Percentiles rank a stretch among this genome's conserved stretches.
Evolutionary conservation across 2,113 vertebrate species (phyloP).

Genomic region (Todiramphus chloris): DNA sequence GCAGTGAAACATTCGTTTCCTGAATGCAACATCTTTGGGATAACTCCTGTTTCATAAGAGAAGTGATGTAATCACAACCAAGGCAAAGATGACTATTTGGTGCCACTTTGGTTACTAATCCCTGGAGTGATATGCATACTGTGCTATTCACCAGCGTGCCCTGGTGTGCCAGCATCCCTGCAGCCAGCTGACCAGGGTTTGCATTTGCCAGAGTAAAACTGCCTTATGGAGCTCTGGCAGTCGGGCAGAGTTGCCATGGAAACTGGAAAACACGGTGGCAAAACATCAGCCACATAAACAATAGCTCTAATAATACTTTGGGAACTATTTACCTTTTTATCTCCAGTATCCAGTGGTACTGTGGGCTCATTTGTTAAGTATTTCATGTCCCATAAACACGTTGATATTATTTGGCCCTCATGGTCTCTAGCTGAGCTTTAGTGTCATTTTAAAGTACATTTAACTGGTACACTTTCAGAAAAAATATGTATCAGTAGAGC

Average conservation of each 20-base stretch:
- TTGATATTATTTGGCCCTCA: neutral
- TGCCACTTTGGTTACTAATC: neutral
- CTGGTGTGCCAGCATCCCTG: neutral
- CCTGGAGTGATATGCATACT: neutral
- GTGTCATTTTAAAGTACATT: neutral
- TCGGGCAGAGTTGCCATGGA: neutral
- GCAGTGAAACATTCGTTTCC: neutral
- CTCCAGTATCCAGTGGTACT: neutral
- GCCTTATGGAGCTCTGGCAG: neutral
- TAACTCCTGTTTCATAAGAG: neutral
- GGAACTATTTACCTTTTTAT: neutral
- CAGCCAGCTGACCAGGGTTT: neutral
- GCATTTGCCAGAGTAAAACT: neutral
- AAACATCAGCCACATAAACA: neutral
- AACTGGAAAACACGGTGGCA: neutral
- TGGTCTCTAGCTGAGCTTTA: neutral
- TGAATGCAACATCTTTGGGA: neutral
- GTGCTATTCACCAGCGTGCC: neutral
- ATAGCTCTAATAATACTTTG: conserved; percentile 29
- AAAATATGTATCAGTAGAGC: neutral
- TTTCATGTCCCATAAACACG: neutral
- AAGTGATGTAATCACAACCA: neutral
- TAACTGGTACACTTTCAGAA: neutral
- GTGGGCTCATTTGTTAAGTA: neutral
- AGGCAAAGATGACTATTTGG: neutral